Evolutionary conservation across 1,140 invertebrate genomes (phyloP).

Genomic region (Drosophila virilis): DNA sequence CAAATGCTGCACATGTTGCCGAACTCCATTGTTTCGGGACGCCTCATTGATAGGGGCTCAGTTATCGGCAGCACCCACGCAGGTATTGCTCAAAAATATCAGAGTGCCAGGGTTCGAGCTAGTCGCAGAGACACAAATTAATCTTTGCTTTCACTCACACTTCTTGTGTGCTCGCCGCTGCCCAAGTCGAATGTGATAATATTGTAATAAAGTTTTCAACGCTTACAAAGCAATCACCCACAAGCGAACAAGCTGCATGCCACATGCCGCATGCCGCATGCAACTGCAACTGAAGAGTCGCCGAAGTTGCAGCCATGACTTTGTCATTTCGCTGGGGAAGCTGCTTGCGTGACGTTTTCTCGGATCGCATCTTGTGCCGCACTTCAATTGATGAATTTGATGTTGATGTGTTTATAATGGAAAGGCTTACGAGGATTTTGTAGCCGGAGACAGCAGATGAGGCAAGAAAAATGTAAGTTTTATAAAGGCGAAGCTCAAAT

Average conservation of each 20-base stretch:
- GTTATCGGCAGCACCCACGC: slow-evolving; percentile 35
- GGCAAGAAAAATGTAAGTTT: neutral
- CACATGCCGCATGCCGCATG: slow-evolving; percentile 17
- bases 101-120: slow-evolving; percentile 10
- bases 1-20: slow-evolving; percentile 32
- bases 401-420: slow-evolving; percentile 62
- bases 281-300: slow-evolving; percentile 13
- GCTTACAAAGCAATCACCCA: slow-evolving; percentile 41
- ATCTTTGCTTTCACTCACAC: slow-evolving; percentile 42
- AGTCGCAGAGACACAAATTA: slow-evolving; percentile 57
- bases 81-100: slow-evolving; percentile 20
- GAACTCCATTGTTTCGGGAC: slow-evolving; percentile 38
- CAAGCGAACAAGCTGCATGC: slow-evolving; percentile 27
- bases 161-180: neutral
- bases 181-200: slow-evolving; percentile 47
- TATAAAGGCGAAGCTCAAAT: neutral
- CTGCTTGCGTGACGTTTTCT: slow-evolving; percentile 57
- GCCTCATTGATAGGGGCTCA: slow-evolving; percentile 15
- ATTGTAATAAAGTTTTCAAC: slow-evolving; percentile 71
- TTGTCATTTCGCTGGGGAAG: slow-evolving; percentile 52
- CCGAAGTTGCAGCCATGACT: slow-evolving; percentile 35
- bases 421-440: slow-evolving; percentile 29
- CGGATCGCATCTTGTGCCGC: slow-evolving; percentile 40
- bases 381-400: slow-evolving; percentile 57
- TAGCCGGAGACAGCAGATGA: neutral